A percentile compares a stretch with the other conserved stretches of the same genome.
These are phyloP conservation scores for Philhelius pedissequus DNA, from an alignment of 2,888 invertebrate genomes.

Conservation along the genomic window DNA sequence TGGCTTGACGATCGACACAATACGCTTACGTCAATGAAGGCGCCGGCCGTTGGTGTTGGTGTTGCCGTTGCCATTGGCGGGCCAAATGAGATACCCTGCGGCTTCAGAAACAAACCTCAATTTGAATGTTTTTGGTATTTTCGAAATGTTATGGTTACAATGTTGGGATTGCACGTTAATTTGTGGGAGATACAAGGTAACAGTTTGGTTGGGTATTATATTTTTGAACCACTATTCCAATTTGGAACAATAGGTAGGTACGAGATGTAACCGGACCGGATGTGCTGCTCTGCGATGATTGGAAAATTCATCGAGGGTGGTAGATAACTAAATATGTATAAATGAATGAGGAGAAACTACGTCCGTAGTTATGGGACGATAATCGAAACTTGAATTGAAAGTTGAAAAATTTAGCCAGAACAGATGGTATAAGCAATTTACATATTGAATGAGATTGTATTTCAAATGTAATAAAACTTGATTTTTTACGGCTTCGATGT, in stretches of 20 bases:
- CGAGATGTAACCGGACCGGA: conserved; percentile 1
- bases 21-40: not conserved
- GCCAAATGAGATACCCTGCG: conserved; percentile 50
- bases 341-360: no score
- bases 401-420: conserved; percentile 28
- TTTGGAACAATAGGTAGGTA: conserved; percentile 50
- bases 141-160: conserved; percentile 27
- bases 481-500: not conserved
- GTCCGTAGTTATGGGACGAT: not conserved
- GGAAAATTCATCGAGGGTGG: not conserved
- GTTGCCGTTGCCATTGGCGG: no score
- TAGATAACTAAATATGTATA: no score
- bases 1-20: conserved; percentile 5
- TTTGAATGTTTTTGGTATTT: conserved; percentile 40
- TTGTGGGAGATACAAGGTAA: conserved; percentile 32
- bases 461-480: not conserved
- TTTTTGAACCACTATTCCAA: conserved; percentile 24
- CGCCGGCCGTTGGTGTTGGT: not conserved
- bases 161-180: conserved; percentile 34
- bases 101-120: conserved; percentile 24
- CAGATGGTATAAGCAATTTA: not conserved
- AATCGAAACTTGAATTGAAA: conserved; percentile 56
- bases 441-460: not conserved
- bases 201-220: conserved; percentile 55
- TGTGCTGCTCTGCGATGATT: conserved; percentile 15